A percentile compares a stretch with the other conserved stretches of the same genome.
Evolutionary conservation across 1,140 invertebrate genomes (phyloP).

Genomic region (Drosophila dunni): DNA sequence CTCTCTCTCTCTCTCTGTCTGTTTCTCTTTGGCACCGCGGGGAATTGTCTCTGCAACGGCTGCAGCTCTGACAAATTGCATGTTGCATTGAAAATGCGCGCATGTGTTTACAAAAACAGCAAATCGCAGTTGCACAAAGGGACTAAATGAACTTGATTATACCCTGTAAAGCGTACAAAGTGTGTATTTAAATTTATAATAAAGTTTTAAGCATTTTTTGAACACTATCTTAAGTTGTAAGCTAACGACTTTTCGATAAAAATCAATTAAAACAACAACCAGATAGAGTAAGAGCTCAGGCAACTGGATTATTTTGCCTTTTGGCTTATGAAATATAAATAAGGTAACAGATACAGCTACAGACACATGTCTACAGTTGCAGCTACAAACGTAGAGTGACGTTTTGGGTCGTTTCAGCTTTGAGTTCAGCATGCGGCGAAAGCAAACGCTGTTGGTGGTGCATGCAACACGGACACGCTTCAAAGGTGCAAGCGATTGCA

Average conservation of each 20-base stretch:
- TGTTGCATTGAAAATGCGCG: slow-evolving; percentile 61
- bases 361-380: slow-evolving; percentile 10
- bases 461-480: slow-evolving; percentile 71
- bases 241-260: too few species aligned
- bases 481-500: slow-evolving; percentile 79
- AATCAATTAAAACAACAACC: slow-evolving; percentile 5
- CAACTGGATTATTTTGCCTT: slow-evolving; percentile 31
- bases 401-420: slow-evolving; percentile 1
- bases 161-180: slow-evolving; percentile 32
- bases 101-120: slow-evolving; percentile 45
- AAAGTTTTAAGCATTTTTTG: too few species aligned
- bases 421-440: slow-evolving; percentile 26
- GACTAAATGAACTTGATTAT: neutral
- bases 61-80: slow-evolving; percentile 60
- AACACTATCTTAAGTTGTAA: neutral
- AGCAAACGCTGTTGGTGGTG: slow-evolving; percentile 64
- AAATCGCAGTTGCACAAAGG: slow-evolving; percentile 5
- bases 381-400: slow-evolving; percentile 29
- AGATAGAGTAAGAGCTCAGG: slow-evolving; percentile 2
- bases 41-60: slow-evolving; percentile 7
- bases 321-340: slow-evolving; percentile 37
- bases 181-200: too few species aligned
- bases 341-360: slow-evolving; percentile 12
- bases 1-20: neutral
- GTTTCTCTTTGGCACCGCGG: neutral